Evolutionary conservation across 1,140 invertebrate genomes (phyloP).

Genomic region (Micrasema minimum): DNA sequence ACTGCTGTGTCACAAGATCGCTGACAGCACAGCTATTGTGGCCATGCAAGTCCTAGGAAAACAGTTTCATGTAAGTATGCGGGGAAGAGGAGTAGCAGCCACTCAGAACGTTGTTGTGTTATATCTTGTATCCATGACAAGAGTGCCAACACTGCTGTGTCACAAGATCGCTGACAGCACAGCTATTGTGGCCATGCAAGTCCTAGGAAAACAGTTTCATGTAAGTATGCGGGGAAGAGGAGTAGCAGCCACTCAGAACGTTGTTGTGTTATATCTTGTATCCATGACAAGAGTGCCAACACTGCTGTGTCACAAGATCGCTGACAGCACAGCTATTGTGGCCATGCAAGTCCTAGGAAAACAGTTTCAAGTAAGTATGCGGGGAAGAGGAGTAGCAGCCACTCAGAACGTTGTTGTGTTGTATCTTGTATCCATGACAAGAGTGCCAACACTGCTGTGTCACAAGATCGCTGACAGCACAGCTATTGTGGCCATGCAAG

Average conservation of each 20-base stretch:
- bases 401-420: background rate
- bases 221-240: too few relatives aligned
- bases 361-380: too few relatives aligned
- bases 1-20: slow-evolving; percentile 12
- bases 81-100: background rate
- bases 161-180: slow-evolving; percentile 23
- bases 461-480: slow-evolving; percentile 23
- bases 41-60: too few relatives aligned
- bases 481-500: background rate
- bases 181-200: slow-evolving; percentile 4
- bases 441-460: slow-evolving; percentile 15
- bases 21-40: slow-evolving; percentile 18
- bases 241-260: background rate
- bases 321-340: slow-evolving; percentile 18
- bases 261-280: background rate
- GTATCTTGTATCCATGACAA: slow-evolving; percentile 19
- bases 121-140: slow-evolving; percentile 17
- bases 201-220: too few relatives aligned
- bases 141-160: slow-evolving; percentile 11
- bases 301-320: slow-evolving; percentile 12
- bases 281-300: slow-evolving; percentile 19
- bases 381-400: background rate
- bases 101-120: background rate
- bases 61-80: too few relatives aligned
- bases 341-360: too few relatives aligned